Evolutionary conservation across 2,888 invertebrate species (phyloP).

Genomic region (Oegoconia quadripuncta): DNA sequence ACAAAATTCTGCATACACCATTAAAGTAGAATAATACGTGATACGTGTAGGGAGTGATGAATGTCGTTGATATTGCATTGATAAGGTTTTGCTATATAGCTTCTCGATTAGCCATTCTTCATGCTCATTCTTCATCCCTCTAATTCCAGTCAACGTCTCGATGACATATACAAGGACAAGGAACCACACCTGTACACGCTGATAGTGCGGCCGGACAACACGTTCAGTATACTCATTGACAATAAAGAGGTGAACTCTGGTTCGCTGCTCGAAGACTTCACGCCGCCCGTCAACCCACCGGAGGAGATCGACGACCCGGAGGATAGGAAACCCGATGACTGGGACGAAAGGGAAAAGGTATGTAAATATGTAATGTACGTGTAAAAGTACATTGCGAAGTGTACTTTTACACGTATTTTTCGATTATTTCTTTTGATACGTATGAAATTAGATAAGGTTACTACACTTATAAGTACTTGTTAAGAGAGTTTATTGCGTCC

Average conservation of each 20-base stretch:
- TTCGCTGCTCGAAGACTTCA: constrained; percentile 92
- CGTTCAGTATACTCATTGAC: constrained; percentile 95
- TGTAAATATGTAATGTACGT: background rate
- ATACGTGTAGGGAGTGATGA: too few relatives aligned
- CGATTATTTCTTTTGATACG: background rate
- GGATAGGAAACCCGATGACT: constrained; percentile 91
- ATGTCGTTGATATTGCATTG: too few relatives aligned
- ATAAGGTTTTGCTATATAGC: too few relatives aligned
- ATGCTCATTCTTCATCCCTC: too few relatives aligned
- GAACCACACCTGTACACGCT: constrained; percentile 98
- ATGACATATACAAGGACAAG: constrained; percentile 94
- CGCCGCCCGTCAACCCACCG: constrained; percentile 96
- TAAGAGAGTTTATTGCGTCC: too few relatives aligned
- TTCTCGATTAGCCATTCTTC: too few relatives aligned
- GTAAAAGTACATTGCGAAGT: background rate
- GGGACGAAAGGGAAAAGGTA: constrained; percentile 92
- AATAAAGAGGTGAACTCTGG: constrained; percentile 91
- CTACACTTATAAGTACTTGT: too few relatives aligned
- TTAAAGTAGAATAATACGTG: too few relatives aligned
- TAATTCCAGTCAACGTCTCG: constrained; percentile 82
- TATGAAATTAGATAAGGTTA: background rate
- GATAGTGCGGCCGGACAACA: constrained; percentile 96
- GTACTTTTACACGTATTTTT: too few relatives aligned
- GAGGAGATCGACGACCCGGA: constrained; percentile 95
- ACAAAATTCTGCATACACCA: too few relatives aligned